Evolutionary conservation across 2,113 vertebrate genomes (phyloP), one percentile per base, ranked within the genome.

Genomic region (Hyaena hyaena): DNA sequence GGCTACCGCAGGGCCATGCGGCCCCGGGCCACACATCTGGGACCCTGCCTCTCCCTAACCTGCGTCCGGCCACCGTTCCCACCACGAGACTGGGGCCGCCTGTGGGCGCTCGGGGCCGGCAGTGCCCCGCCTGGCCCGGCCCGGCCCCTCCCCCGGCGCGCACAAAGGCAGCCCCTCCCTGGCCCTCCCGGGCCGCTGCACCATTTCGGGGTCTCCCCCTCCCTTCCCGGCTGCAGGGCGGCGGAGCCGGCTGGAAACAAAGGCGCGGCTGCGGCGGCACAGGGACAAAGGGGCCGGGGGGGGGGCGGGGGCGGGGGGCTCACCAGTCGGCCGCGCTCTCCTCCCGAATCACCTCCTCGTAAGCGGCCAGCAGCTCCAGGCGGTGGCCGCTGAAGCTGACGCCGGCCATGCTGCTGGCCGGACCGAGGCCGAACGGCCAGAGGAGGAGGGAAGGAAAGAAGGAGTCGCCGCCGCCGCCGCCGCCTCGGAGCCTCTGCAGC

Each of bases 291-390:
- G 95, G 95, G 92, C 88, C 35, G 73, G 84, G 93, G 93, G 83
- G 61, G 39, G 39, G 39, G 39, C 97, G 91, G 95, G 93, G 93
- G 90, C 96, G 96, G 97, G 97, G 97, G 96, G 97, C 99, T 99
- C 97, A 99, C 99, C 99, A 99, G 98, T 99, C 99, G 88, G 98
- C 98, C 91, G 98, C 95, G 98, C 98, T 98, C 96, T 98, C 98
- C 96, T 99, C 98, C 68, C 98, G 98, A 88, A 98, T 98, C 98
- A 99, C 99, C 98, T 99, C 98, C 98, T 99, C 98, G 93, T 99
- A 99, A 43, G 98, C 98, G 88, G 98, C 98, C 98, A 99, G 98
- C 98, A 99, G 98, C 98, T 98, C 98, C 98, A 98, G 98, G 98
- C 98, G 98, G 98, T 99, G 98, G 93, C 97, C 97, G 95, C 98